phyloP scores from a whole-genome alignment of 2,888 invertebrate genomes.

The Polydrusus tereticollis region DNA sequence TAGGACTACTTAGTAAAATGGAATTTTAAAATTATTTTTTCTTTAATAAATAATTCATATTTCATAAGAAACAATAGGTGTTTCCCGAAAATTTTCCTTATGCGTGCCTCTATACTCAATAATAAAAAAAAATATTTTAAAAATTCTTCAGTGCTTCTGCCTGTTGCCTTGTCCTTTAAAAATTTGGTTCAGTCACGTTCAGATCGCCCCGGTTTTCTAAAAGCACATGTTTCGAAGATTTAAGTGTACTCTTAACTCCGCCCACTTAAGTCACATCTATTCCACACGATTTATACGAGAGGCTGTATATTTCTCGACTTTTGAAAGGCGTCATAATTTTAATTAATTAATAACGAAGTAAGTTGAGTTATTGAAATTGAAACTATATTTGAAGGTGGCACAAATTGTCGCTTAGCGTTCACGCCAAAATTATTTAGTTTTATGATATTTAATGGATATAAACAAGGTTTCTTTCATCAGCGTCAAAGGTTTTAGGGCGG shows the following conservation, averaged over 20 bases:
- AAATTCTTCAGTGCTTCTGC: too few species aligned
- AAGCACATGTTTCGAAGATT: constrained; percentile 19
- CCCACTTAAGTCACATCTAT: constrained; percentile 24
- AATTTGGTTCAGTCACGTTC: neutral
- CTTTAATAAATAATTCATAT: too few species aligned
- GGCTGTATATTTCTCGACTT: neutral
- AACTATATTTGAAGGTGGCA: neutral
- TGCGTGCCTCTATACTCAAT: too few species aligned
- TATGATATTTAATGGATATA: neutral
- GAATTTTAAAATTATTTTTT: too few species aligned
- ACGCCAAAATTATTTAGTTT: constrained; percentile 1
- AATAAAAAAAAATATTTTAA: too few species aligned
- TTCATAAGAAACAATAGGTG: too few species aligned
- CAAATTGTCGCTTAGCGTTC: neutral
- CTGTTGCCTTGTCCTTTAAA: too few species aligned
- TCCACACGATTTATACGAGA: neutral
- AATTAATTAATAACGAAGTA: neutral
- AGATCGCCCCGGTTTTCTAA: neutral
- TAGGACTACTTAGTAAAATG: too few species aligned
- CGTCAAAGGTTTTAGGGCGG: too few species aligned
- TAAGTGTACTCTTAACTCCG: constrained; percentile 34
- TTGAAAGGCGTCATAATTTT: constrained; percentile 2
- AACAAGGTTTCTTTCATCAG: too few species aligned
- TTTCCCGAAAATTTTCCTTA: too few species aligned
- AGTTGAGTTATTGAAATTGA: neutral